phyloP scores from a whole-genome alignment of 2,797 vertebrate genomes.

The Syncerus caffer region DNA sequence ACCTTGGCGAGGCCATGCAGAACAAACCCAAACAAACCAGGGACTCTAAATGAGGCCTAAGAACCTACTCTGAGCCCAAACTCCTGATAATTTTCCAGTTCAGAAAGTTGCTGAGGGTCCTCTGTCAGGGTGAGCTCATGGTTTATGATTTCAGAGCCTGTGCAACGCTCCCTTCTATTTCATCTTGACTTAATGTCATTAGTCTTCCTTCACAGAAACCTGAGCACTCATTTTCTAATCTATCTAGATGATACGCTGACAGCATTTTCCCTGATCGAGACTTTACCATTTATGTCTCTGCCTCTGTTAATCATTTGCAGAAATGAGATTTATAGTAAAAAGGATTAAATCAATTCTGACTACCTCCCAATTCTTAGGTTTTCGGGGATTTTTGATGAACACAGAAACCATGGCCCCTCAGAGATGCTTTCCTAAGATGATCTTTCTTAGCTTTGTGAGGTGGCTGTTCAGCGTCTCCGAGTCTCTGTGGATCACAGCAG shows the following conservation, averaged over 20 bases:
- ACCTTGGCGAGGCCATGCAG: slow-evolving; percentile 36
- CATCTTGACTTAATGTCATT: slow-evolving; percentile 84
- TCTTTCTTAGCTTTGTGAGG: slow-evolving; percentile 54
- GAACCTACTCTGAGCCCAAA: slow-evolving; percentile 43
- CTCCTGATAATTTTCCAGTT: slow-evolving; percentile 71
- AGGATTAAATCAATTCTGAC: slow-evolving; percentile 84
- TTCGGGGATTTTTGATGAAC: slow-evolving; percentile 72
- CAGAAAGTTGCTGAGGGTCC: slow-evolving; percentile 75
- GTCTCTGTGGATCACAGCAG: slow-evolving; percentile 27
- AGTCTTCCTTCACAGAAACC: slow-evolving; percentile 84
- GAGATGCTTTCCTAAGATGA: slow-evolving; percentile 60
- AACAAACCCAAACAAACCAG: slow-evolving; percentile 37
- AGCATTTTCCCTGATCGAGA: slow-evolving; percentile 84
- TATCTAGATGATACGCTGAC: slow-evolving; percentile 84
- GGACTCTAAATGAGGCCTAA: neutral
- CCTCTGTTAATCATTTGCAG: slow-evolving; percentile 84
- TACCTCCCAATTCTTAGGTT: slow-evolving; percentile 77
- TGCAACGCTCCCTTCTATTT: slow-evolving; percentile 80
- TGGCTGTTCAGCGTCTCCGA: neutral
- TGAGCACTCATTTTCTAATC: slow-evolving; percentile 83
- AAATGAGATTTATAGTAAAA: slow-evolving; percentile 84
- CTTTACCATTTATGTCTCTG: slow-evolving; percentile 84
- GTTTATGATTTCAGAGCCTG: slow-evolving; percentile 80
- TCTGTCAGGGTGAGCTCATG: slow-evolving; percentile 70
- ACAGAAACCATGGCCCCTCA: slow-evolving; percentile 67